Evolutionary conservation across 2,797 vertebrate species (phyloP), one percentile per base, ranked within the genome.

Genomic region (Coccyzus lansbergi): DNA sequence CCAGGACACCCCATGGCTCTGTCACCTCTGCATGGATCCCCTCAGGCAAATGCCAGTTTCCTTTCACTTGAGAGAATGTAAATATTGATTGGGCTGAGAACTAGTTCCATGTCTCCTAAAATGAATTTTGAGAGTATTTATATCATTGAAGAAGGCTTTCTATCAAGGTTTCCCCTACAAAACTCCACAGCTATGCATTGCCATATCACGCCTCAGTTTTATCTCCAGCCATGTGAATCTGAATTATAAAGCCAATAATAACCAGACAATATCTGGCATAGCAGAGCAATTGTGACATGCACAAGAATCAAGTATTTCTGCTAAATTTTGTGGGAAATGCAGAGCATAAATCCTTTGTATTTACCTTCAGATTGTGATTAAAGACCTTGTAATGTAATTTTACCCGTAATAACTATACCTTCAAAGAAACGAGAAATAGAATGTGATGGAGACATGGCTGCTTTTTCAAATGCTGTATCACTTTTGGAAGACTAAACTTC

Each of bases 401-500:
- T 78, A 87, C 77, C 85, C 86, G 12, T 7, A 83, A 91, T 48
- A 48, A 48, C 21, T 48, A 33, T 48, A 28, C n/a, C 10, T 62
- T 92, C 80, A 75, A 2, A 3, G 48, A 86, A 87, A 80, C 60
- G 69, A 92, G 34, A 78, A 96, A 91, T 65, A 83, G 52, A 74
- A 72, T 18, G 42, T 75, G 79, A 70, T 44, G 36, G 60, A 71
- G 75, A 96, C 28, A 62, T 55, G 31, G 63, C 63, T 58, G 64
- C n/a, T 77, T 79, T 90, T 89, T 83, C 63, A 76, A 95, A 56
- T 24, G 34, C 46, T 94, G 6, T 16, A 91, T 96, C 85, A 92
- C 42, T 92, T 92, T 71, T 78, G 74, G 88, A 93, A 95, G 91
- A 95, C 88, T 69, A 79, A 95, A 78, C 40, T 84, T 86, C 55